Conservation (phyloP, 2,888 invertebrate species). For the Halocaridina rubra region DNA sequence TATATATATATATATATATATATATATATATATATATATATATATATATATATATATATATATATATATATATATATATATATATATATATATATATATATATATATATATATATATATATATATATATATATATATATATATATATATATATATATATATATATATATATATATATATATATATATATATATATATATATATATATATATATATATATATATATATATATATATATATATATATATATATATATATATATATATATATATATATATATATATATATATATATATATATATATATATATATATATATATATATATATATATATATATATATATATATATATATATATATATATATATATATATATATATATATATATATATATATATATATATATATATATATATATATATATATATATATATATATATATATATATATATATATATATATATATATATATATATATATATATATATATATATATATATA, state of each 20-base stretch:
- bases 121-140: neutral
- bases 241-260: neutral
- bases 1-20: neutral
- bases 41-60: conserved; percentile 1
- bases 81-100: neutral
- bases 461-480: neutral
- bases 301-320: neutral
- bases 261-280: conserved; percentile 8
- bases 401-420: neutral
- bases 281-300: neutral
- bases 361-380: neutral
- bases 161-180: neutral
- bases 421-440: neutral
- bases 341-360: conserved; percentile 2
- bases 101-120: neutral
- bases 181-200: neutral
- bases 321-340: neutral
- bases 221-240: neutral
- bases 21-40: conserved; percentile 6
- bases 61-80: neutral
- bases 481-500: neutral
- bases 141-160: conserved; percentile 8
- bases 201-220: neutral
- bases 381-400: conserved; percentile 8
- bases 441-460: neutral